Evolutionary conservation across 2,797 vertebrate species (phyloP).

Genomic region (Sebastes jordani): DNA sequence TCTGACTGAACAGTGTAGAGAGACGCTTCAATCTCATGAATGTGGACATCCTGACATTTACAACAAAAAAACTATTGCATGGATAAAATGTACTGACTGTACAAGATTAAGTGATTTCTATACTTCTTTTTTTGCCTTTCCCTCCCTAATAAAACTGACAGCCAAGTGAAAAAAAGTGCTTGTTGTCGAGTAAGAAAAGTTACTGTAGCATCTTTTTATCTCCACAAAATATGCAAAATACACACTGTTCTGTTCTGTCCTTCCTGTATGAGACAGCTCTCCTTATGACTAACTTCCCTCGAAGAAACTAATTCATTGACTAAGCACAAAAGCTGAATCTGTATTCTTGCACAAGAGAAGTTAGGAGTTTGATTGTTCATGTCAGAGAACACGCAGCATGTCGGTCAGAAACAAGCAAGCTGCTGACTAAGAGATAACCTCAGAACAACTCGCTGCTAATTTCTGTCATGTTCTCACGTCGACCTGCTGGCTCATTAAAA

Average conservation of each 20-base stretch:
- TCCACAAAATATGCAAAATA: constrained; percentile 26
- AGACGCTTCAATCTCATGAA: constrained; percentile 22
- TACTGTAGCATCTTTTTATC: constrained; percentile 33
- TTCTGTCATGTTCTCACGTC: constrained; percentile 25
- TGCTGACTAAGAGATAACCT: constrained; percentile 50
- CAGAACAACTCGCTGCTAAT: constrained; percentile 30
- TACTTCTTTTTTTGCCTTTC: background rate
- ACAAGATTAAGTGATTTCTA: background rate
- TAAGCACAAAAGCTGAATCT: constrained; percentile 28
- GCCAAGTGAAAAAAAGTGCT: constrained; percentile 34
- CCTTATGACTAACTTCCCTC: constrained; percentile 9
- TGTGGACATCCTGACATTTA: constrained; percentile 14
- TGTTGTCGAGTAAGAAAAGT: constrained; percentile 5
- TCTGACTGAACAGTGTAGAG: constrained; percentile 33
- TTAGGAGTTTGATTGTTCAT: background rate
- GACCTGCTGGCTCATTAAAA: constrained; percentile 45
- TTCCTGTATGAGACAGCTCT: constrained; percentile 5
- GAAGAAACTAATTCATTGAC: constrained; percentile 18
- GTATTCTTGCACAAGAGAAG: constrained; percentile 15
- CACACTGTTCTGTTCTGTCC: constrained; percentile 18
- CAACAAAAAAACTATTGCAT: background rate
- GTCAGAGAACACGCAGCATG: background rate
- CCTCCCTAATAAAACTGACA: constrained; percentile 3
- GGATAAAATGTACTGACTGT: constrained; percentile 6
- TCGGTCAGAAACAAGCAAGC: constrained; percentile 31